These are phyloP conservation scores for Mesorhabditis spiculigera DNA, from an alignment of 2,888 invertebrate genomes.

Conservation along the genomic window DNA sequence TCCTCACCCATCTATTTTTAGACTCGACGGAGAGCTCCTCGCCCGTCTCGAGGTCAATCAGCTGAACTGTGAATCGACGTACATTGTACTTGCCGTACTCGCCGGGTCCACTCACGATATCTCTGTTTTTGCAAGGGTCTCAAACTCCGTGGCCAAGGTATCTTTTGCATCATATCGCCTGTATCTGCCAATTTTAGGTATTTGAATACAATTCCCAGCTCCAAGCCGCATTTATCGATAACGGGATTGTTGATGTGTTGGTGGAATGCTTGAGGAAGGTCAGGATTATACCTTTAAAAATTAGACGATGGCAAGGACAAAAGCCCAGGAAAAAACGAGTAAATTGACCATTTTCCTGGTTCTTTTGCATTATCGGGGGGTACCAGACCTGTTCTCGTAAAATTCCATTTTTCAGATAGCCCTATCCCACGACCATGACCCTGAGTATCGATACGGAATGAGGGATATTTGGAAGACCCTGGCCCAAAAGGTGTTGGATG, in stretches of 20 bases:
- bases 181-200: conserved; percentile 23
- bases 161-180: background rate
- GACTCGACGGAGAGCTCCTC: conserved; percentile 42
- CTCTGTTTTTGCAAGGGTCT: conserved; percentile 47
- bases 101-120: conserved; percentile 41
- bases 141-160: conserved; percentile 34
- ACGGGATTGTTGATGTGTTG: conserved; percentile 43
- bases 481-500: background rate
- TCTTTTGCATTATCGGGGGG: too few relatives aligned
- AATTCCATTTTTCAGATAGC: background rate
- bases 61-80: conserved; percentile 40
- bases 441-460: background rate
- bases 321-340: too few relatives aligned
- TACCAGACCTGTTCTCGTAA: background rate
- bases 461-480: conserved; percentile 4
- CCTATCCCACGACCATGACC: background rate
- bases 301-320: too few relatives aligned
- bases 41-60: conserved; percentile 35
- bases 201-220: conserved; percentile 49
- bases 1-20: conserved; percentile 11
- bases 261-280: conserved; percentile 29
- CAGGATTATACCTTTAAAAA: background rate
- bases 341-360: too few relatives aligned
- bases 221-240: conserved; percentile 47
- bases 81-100: conserved; percentile 34